Percentiles rank a stretch among this genome's conserved stretches.
Conservation (phyloP, 92 coral and sea anemone genomes). For the Desmophyllum pertusum region DNA sequence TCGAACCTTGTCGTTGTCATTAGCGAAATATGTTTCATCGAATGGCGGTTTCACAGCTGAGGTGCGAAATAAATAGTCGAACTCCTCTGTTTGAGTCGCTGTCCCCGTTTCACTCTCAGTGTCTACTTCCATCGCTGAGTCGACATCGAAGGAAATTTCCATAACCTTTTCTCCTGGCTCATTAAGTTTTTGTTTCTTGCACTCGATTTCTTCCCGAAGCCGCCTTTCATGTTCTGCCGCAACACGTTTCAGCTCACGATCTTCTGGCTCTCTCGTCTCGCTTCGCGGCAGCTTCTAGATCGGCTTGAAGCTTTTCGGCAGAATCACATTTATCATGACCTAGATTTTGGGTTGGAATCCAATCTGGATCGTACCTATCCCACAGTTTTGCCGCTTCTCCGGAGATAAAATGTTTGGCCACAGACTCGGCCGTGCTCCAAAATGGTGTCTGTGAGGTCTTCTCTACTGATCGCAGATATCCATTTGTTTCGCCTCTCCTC, state of each 20-base stretch:
- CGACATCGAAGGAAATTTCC: conserved; percentile 26
- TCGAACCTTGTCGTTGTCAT: conserved; percentile 42
- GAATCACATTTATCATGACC: conserved; percentile 28
- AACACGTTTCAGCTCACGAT: conserved; percentile 30
- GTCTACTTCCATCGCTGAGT: conserved; percentile 39
- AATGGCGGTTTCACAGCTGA: conserved; percentile 29
- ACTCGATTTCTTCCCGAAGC: conserved; percentile 37
- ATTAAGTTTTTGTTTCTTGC: conserved; percentile 26
- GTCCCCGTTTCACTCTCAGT: conserved; percentile 37
- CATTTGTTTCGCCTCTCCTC: conserved; percentile 15
- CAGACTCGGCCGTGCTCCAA: conserved; percentile 13
- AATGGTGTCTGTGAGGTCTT: conserved; percentile 35
- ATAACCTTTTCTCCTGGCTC: conserved; percentile 40
- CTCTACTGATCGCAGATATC: conserved; percentile 17
- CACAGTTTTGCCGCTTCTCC: conserved; percentile 38
- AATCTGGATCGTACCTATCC: conserved; percentile 38
- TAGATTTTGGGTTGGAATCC: conserved; percentile 33
- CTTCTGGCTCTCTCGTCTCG: conserved; percentile 32
- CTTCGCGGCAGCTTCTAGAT: conserved; percentile 30
- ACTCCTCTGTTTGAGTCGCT: conserved; percentile 38
- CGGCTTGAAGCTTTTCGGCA: conserved; percentile 31
- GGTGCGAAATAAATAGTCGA: conserved; percentile 40
- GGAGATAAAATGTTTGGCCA: conserved; percentile 18
- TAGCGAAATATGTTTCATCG: conserved; percentile 29
- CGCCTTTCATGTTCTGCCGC: conserved; percentile 35